Evolutionary conservation across 2,888 invertebrate species (phyloP), one percentile per base, ranked within the genome.

Genomic region (Selenia dentaria): DNA sequence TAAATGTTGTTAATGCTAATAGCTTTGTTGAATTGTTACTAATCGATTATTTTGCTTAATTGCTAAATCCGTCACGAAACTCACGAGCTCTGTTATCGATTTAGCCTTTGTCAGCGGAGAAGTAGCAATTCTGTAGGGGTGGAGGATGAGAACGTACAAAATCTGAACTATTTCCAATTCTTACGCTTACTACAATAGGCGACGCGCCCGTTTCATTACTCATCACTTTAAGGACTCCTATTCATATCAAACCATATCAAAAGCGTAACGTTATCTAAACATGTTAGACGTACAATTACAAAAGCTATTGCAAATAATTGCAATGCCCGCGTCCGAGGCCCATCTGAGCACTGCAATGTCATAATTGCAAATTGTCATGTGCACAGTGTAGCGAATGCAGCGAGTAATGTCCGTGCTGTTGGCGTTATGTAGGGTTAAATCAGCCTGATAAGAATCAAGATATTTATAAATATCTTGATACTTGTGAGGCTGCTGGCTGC

Each of bases 281-380:
- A 8, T 9, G 25, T 33, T n/a, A 26, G 24, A 11, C 3, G 13
- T 18, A 27, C 32, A 26, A 46, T 36, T 35, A 26, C 27, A 41
- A 36, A 25, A 40, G 36, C 3, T 27, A 28, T 37, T 33, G 36
- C 36, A 11, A 33, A 37, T 40, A 47, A 41, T 28, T 41, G 27
- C 37, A 41, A 37, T 9, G 34, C 29, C 39, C 35, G 39, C 45
- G 26, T 24, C 29, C 10, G 11, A 18, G 47, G 18, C 20, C 22
- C 36, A 25, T 24, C 37, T 18, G 36, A 9, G 33, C 33, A 28
- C 20, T 18, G 41, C 47, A 26, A 18, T 16, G 9, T 25, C 20
- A 25, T 35, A 36, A 40, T 45, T 36, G 22, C 34, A 45, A 38
- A 34, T 45, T 37, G 37, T 41, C 31, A 20, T 24, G 27, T 10